These are phyloP conservation scores for Rhogogaster chlorosoma DNA, from an alignment of 2,888 invertebrate genomes.

Conservation along the genomic window DNA sequence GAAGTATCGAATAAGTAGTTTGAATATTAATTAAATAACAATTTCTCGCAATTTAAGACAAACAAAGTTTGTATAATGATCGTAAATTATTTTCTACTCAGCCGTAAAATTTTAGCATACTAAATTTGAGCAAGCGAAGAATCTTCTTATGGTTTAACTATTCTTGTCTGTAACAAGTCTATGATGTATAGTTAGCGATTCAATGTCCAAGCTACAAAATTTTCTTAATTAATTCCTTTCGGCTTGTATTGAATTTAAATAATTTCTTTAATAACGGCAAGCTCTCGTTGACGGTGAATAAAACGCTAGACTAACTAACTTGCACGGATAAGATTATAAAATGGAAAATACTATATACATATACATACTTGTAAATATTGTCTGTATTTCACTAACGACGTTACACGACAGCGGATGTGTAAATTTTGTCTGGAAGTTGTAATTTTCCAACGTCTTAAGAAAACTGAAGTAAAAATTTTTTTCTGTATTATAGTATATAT, in stretches of 20 bases:
- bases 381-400: conserved; percentile 73
- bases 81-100: background rate
- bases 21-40: conserved; percentile 1
- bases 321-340: conserved; percentile 59
- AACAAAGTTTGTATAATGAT: conserved; percentile 15
- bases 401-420: conserved; percentile 69
- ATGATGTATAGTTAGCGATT: conserved; percentile 6
- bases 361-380: conserved; percentile 74
- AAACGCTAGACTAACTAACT: conserved; percentile 46
- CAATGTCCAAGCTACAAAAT: background rate
- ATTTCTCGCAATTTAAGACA: background rate
- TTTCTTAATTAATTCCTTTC: conserved; percentile 24
- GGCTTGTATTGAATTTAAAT: conserved; percentile 69
- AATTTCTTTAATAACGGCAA: conserved; percentile 62
- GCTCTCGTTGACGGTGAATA: conserved; percentile 51
- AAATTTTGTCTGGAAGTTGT: conserved; percentile 69
- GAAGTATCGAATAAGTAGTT: conserved; percentile 16
- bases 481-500: conserved; percentile 75
- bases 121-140: background rate
- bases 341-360: conserved; percentile 62
- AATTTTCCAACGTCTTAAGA: conserved; percentile 68
- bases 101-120: background rate
- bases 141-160: background rate
- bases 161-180: background rate
- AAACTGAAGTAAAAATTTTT: conserved; percentile 59